Evolutionary conservation across 1,140 invertebrate genomes (phyloP), one percentile per base, ranked within the genome.

Genomic region (Panagrolaimus sp.): DNA sequence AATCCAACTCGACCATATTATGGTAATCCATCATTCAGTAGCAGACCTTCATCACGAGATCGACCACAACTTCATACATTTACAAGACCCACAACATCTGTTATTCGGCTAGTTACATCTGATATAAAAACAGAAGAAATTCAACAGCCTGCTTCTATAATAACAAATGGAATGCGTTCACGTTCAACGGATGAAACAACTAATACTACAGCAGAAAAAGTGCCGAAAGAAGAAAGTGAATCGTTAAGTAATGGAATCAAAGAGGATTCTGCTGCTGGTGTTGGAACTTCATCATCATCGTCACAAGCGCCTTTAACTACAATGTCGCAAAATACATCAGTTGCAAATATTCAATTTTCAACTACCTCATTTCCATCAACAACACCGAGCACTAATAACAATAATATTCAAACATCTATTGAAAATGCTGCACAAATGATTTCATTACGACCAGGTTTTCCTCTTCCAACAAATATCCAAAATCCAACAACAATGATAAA

Each of bases 1-100:
- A 25, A 20, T 57, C 51, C 51, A 23, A 25, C 51, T 23, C 51
- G 51, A 1, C 51, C 51, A 27, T 57, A 57, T 23, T 57, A 57
- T 5, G 9, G 20, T 11, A 57, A 57, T 25, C 3, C 51, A 27
- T 25, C 9, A 0, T 57, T 57, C n/a, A 57, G 14, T 2, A 20
- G 9, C 4, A 14, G 51, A 38, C 31, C 31, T 16, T 11, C 14
- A 27, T 25, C 51, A 1, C 9, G 51, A 20, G 51, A 57, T n/a
- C 51, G 51, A 20, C 51, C 51, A 11, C 20, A 11, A 9, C 20
- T 57, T 20, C n/a, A 25, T 11, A 25, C 51, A 57, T 57, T 57
- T 20, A 16, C 51, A 20, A 20, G 51, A 16, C 20, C 20, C 4
- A 20, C 51, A 16, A 25, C 51, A 57, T 27, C 51, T 57, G 14